Conservation (phyloP, 2,113 vertebrate species). For the Peucedramus taeniatus region DNA sequence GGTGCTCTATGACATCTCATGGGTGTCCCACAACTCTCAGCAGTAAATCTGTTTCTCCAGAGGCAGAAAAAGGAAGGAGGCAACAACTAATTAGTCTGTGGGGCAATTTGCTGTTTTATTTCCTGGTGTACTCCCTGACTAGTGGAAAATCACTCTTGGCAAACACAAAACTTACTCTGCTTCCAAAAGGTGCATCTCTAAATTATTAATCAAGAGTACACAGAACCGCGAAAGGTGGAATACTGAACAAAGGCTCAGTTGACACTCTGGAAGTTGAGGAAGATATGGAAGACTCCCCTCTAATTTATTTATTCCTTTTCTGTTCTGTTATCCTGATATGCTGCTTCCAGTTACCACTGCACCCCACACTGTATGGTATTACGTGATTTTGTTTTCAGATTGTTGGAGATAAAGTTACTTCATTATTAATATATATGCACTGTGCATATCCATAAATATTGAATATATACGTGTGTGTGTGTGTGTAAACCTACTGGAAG, state of each 20-base stretch:
- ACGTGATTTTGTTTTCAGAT: constrained; percentile 69
- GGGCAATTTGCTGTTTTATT: not conserved
- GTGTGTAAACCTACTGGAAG: constrained; percentile 42
- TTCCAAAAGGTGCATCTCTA: constrained; percentile 12
- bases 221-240: constrained; percentile 26
- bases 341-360: constrained; percentile 63
- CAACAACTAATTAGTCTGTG: not conserved
- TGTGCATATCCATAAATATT: constrained; percentile 62
- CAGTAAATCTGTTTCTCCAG: not conserved
- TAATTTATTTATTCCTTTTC: constrained; percentile 81
- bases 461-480: constrained; percentile 1
- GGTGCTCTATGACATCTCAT: not conserved
- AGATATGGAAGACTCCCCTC: constrained; percentile 71
- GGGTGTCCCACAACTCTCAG: not conserved
- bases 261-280: constrained; percentile 63
- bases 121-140: not conserved
- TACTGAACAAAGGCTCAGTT: constrained; percentile 54
- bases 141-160: constrained; percentile 50
- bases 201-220: constrained; percentile 56
- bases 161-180: constrained; percentile 37
- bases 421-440: constrained; percentile 69
- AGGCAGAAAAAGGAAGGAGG: not conserved
- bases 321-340: constrained; percentile 59
- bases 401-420: constrained; percentile 67
- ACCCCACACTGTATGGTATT: constrained; percentile 52